phyloP scores from a whole-genome alignment of 2,113 vertebrate species.

The Hippolais icterina region DNA sequence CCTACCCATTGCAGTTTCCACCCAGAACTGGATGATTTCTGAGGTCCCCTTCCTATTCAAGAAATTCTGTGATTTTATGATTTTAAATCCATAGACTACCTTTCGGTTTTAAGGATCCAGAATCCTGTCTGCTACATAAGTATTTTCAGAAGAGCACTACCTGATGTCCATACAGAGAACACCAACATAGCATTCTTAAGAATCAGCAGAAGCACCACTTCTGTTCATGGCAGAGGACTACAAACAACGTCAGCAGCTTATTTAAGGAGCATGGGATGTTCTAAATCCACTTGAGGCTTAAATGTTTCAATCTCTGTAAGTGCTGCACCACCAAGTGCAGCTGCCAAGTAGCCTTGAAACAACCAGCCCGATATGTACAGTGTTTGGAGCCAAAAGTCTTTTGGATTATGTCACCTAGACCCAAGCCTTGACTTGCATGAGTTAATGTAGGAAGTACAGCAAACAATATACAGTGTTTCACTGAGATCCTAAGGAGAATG shows the following conservation, averaged over 20 bases:
- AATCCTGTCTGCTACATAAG: rapidly evolving
- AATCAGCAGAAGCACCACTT: not conserved
- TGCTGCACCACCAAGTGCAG: not conserved
- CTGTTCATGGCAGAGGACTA: not conserved
- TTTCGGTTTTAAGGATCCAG: not conserved
- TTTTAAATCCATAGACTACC: not conserved
- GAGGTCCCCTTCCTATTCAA: not conserved
- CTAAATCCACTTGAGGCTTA: not conserved
- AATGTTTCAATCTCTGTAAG: not conserved
- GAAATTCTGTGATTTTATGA: not conserved
- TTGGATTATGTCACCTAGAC: not conserved
- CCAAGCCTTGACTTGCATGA: not conserved
- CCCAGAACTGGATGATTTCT: not conserved
- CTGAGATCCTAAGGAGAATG: not conserved
- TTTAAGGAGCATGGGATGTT: not conserved
- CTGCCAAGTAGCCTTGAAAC: not conserved
- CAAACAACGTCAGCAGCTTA: not conserved
- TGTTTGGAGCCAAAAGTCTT: not conserved
- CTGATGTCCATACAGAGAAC: not conserved
- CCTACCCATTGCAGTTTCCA: not conserved
- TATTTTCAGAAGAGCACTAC: not conserved
- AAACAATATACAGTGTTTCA: not conserved
- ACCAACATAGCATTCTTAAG: not conserved
- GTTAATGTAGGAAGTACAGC: not conserved
- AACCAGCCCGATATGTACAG: rapidly evolving